Evolutionary conservation across 92 coral and sea anemone species (phyloP), one percentile per base, ranked within the genome.

Genomic region (Palythoa heliodiscus): DNA sequence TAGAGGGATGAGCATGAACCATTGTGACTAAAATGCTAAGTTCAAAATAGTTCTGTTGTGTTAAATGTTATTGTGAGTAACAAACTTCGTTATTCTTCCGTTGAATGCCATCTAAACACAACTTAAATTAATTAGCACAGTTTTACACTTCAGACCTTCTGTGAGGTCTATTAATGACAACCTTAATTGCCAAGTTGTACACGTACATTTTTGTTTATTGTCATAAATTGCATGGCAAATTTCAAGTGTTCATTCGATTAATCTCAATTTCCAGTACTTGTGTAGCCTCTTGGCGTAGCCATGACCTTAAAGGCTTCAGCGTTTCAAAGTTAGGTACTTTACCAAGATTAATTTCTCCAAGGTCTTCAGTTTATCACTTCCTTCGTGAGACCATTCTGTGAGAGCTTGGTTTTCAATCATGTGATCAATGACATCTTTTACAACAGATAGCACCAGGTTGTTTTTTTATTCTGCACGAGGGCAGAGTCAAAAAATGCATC

Each of bases 311-410:
- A 38, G 82, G 87, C 48, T 80, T 85, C 71, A 80, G 52, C 23
- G 77, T 82, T 80, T 78, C 83, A 86, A 89, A 86, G 78, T 37
- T 81, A n/a, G 89, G 89, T 35, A 86, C 83, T 20, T 71, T 52
- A 11, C 89, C 92, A 57, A 73, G 43, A 69, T 58, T 48, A n/a
- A 71, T 64, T 82, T 90, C 90, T 70, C 92, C 92, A 24, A 90
- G 58, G 68, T 86, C 69, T 82, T 90, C 48, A 75, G 82, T 17
- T 64, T 68, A 75, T 76, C 82, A 77, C 78, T 82, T 80, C 86
- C 92, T 61, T 86, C 87, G 76, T 86, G 87, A 19, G 89, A 82
- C 92, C 92, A 90, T 71, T 86, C 92, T 54, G 25, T 60, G 53
- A 90, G 71, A 73, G 35, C 61, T 39, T 47, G 43, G 50, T 43